Evolutionary conservation across 2,888 invertebrate species (phyloP).

Genomic region (Limnephilus rhombicus): DNA sequence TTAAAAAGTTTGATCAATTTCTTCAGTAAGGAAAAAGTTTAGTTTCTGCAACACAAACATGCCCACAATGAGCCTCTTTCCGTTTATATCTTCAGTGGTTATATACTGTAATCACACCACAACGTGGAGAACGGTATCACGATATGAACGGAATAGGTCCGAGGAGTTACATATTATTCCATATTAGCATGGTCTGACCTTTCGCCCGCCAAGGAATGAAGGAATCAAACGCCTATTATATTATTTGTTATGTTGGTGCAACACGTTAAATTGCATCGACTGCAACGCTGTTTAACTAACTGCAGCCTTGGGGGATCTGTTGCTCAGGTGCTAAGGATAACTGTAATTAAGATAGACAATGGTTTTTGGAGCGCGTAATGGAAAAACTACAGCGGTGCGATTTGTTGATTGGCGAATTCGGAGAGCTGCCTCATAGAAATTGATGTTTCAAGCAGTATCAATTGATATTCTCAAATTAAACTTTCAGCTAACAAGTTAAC

Average conservation of each 20-base stretch:
- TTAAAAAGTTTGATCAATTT: no score
- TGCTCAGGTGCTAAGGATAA: no score
- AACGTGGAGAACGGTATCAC: not conserved
- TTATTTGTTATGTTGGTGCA: not conserved
- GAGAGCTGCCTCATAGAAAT: no score
- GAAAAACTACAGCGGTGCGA: not conserved
- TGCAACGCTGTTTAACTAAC: not conserved
- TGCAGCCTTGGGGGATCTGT: not conserved
- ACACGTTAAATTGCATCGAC: not conserved
- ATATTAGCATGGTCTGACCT: not conserved
- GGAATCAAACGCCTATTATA: not conserved
- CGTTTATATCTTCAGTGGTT: no score
- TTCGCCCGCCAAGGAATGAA: not conserved
- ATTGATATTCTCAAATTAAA: no score
- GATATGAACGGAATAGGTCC: not conserved
- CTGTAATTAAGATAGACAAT: not conserved
- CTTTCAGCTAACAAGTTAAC: no score
- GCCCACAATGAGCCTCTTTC: no score
- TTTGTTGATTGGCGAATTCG: not conserved
- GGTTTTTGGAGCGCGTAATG: not conserved
- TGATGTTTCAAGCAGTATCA: no score
- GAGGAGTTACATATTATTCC: not conserved
- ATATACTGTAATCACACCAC: no score
- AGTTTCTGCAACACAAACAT: no score
- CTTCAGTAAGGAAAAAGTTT: no score